Percentiles rank a stretch among this genome's conserved stretches.
These are phyloP conservation scores for Frieseomelitta varia DNA, from an alignment of 1,140 invertebrate genomes.

Conservation along the genomic window DNA sequence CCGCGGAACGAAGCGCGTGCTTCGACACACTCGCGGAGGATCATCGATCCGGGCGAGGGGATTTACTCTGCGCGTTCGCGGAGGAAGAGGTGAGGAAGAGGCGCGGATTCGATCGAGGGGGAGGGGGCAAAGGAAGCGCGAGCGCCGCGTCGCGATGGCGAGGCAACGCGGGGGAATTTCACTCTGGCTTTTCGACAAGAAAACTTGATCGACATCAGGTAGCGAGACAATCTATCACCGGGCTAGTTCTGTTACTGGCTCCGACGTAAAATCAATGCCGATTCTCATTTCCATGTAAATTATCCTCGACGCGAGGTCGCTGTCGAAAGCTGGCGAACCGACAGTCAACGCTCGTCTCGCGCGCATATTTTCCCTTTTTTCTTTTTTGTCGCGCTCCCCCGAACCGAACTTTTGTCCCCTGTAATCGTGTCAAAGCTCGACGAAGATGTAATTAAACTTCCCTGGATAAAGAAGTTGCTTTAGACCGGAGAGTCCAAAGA, in stretches of 20 bases:
- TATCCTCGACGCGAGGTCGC: conserved; percentile 29
- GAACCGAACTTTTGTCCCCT: conserved; percentile 6
- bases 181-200: conserved; percentile 29
- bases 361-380: not conserved
- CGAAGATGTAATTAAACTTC: conserved; percentile 61
- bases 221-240: conserved; percentile 52
- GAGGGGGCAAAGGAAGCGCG: no score
- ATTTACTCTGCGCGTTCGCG: not conserved
- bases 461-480: conserved; percentile 27
- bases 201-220: conserved; percentile 41
- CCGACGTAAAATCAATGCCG: conserved; percentile 60
- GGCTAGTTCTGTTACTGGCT: conserved; percentile 38
- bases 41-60: not conserved
- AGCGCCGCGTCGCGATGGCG: no score
- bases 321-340: conserved; percentile 32
- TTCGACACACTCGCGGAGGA: conserved; percentile 12
- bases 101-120: not conserved
- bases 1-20: not conserved
- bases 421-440: conserved; percentile 15
- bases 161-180: not conserved
- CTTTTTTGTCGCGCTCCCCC: no score
- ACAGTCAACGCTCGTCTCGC: not conserved
- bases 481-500: no score
- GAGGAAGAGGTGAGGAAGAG: not conserved
- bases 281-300: conserved; percentile 63